These are phyloP conservation scores for Callopanchax toddi DNA, from an alignment of 2,113 vertebrate genomes.

Conservation along the genomic window DNA sequence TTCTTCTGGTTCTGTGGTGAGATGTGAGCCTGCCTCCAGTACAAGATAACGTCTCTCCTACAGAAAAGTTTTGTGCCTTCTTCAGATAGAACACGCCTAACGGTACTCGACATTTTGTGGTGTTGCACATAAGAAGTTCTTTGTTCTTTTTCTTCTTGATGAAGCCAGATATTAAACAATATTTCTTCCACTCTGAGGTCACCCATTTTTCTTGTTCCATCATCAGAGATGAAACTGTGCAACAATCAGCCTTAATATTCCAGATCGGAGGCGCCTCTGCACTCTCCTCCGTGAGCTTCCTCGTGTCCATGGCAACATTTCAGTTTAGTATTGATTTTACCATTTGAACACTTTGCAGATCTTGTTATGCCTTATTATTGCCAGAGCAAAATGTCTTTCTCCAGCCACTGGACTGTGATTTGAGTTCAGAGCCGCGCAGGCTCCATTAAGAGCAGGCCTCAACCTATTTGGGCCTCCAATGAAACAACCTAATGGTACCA, in stretches of 20 bases:
- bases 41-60: no score
- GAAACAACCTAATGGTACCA: conserved; percentile 61
- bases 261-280: conserved; percentile 35
- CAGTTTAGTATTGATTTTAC: conserved; percentile 72
- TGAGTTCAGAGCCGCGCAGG: conserved; percentile 23
- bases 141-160: no score
- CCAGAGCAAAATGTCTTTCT: conserved; percentile 55
- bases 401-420: conserved; percentile 47
- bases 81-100: no score
- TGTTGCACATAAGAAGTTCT: no score
- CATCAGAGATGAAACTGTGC: conserved; percentile 30
- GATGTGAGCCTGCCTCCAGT: no score
- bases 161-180: not conserved
- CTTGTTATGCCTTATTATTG: conserved; percentile 69
- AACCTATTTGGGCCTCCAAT: conserved; percentile 55
- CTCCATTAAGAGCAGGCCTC: conserved; percentile 61
- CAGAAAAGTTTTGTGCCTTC: no score
- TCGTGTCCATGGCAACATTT: conserved; percentile 71
- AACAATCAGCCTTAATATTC: conserved; percentile 37
- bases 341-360: conserved; percentile 72
- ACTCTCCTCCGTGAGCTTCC: conserved; percentile 38
- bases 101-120: no score
- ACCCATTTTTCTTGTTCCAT: conserved; percentile 40
- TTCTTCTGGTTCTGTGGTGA: no score
- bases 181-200: conserved; percentile 1